Base-by-base conservation (phyloP, 2,113 vertebrate genomes). In the Abramis brama region DNA sequence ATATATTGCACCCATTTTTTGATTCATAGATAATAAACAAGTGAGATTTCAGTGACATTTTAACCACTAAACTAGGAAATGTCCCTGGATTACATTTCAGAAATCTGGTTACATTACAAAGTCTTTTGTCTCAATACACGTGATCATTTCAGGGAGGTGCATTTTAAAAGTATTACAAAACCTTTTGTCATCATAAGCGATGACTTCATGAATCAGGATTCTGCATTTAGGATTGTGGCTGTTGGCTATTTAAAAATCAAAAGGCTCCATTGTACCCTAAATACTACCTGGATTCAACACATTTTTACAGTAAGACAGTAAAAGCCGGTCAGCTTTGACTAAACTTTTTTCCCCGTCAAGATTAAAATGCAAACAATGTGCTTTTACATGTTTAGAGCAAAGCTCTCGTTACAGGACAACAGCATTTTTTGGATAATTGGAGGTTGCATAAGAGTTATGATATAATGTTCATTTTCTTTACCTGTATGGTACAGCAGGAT, bases 301-400 rank as follows among this genome's bases (percentile, higher is more conserved):
- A 25, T 75, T 52, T 76, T 76, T 55, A 77, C 11, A 76, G 10
- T n/a, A 71, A 73, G 45, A 30, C 25, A 77, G 6, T 55, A 77
- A 55, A 55, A 55, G 6, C n/a, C 5, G 7, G 47, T 52, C n/a
- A 55, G 74, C 15, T 55, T 77, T 27, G 25, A 47, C 71, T 7
- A 27, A 25, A 64, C 10, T 3, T 25, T 6, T 45, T 25, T 1
- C 5, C 23, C 39, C 43, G 30, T 45, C 11, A 25, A 17, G 12
- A n/a, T 47, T 75, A 25, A 50, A 75, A 50, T 15, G n/a, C 6
- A 47, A 74, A 71, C 19, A 74, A 45, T 74, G 71, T 74, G 12
- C 23, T 74, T 74, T 15, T 13, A 47, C 71, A 74, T 47, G 71
- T 74, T 74, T 74, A 47, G 39, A 25, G 3, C 12, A 47, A 50